A percentile compares a stretch with the other conserved stretches of the same genome.
Conservation (phyloP, 2,888 invertebrate species). For the Eretmocerus hayati region DNA sequence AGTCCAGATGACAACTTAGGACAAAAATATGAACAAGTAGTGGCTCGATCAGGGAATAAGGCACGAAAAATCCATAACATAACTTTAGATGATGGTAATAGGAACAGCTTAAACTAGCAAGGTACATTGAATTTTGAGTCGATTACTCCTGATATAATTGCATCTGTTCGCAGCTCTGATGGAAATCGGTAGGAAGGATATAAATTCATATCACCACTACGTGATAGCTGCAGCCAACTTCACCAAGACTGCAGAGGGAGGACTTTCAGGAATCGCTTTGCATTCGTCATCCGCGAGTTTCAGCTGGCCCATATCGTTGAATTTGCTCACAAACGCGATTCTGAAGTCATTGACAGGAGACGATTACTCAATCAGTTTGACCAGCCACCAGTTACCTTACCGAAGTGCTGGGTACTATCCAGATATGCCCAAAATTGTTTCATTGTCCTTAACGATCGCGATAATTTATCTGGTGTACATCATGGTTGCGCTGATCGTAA, state of each 20-base stretch:
- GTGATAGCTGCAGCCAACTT: conserved; percentile 51
- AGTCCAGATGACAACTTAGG: conserved; percentile 24
- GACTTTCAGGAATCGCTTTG: conserved; percentile 39
- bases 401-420: too few species aligned
- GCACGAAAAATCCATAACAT: neutral
- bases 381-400: conserved; percentile 28
- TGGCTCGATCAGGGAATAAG: neutral
- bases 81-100: neutral
- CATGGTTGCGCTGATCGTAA: conserved; percentile 47
- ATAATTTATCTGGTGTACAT: neutral
- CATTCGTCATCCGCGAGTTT: conserved; percentile 51
- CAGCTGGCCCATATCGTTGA: conserved; percentile 51
- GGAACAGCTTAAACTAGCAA: too few species aligned
- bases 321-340: conserved; percentile 49
- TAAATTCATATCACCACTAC: too few species aligned
- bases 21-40: conserved; percentile 24
- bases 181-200: too few species aligned
- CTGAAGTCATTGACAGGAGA: conserved; percentile 31
- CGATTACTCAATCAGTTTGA: conserved; percentile 30
- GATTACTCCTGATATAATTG: too few species aligned
- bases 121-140: too few species aligned
- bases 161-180: too few species aligned
- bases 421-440: too few species aligned
- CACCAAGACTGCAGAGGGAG: conserved; percentile 24
- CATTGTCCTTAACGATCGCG: too few species aligned